Conservation (phyloP, 2,888 invertebrate genomes). For the Onchidella celtica region DNA sequence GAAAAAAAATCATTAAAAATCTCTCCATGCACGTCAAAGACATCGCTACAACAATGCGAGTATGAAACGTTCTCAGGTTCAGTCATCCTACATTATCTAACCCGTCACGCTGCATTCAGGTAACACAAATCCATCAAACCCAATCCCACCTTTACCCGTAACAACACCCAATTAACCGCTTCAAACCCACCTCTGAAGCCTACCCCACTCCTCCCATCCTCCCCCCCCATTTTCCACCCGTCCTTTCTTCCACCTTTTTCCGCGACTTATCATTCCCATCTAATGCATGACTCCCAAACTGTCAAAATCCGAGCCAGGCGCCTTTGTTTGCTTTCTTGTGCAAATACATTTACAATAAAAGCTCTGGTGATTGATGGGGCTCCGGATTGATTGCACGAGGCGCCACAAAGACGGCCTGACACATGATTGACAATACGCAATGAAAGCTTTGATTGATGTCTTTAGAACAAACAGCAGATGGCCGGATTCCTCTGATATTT, state of each 20-base stretch:
- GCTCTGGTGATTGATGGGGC: slow-evolving; percentile 75
- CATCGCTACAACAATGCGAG: too few relatives aligned
- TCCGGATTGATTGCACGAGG: slow-evolving; percentile 76
- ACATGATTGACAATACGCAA: slow-evolving; percentile 78
- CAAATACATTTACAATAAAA: slow-evolving; percentile 78
- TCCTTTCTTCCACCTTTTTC: slow-evolving; percentile 2
- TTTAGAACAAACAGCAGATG: slow-evolving; percentile 75
- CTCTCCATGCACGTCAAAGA: too few relatives aligned
- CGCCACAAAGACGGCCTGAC: slow-evolving; percentile 76
- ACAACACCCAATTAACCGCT: not conserved
- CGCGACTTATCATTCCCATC: slow-evolving; percentile 54
- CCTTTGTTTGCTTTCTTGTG: slow-evolving; percentile 76
- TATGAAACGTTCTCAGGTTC: too few relatives aligned
- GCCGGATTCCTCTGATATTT: slow-evolving; percentile 43
- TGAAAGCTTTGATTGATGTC: slow-evolving; percentile 78
- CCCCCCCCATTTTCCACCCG: not conserved
- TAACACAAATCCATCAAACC: too few relatives aligned
- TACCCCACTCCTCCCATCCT: slow-evolving; percentile 22
- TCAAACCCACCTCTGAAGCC: not conserved
- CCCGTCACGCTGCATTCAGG: too few relatives aligned
- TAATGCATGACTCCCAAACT: slow-evolving; percentile 63
- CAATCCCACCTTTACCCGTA: not conserved
- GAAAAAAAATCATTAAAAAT: too few relatives aligned
- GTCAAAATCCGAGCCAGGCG: slow-evolving; percentile 67
- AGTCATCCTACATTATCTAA: too few relatives aligned